These are phyloP conservation scores for Thaumetopoea pityocampa DNA, from an alignment of 1,140 invertebrate genomes.

Conservation along the genomic window DNA sequence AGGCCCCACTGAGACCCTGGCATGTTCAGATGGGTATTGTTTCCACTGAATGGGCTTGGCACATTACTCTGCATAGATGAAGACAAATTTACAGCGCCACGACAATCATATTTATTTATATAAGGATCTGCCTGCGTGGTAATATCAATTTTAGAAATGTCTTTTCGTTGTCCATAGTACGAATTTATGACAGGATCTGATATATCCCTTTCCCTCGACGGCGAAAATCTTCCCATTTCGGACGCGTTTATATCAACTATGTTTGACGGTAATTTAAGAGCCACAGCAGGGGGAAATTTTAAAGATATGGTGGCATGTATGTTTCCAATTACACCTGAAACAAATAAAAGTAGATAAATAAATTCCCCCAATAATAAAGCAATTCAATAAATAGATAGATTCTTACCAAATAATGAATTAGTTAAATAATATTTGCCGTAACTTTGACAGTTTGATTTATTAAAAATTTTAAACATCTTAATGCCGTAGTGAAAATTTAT, in stretches of 20 bases:
- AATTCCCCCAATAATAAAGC: background rate
- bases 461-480: conserved; percentile 37
- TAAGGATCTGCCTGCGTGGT: conserved; percentile 73
- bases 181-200: conserved; percentile 76
- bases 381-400: too few relatives aligned
- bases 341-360: conserved; percentile 5
- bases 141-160: conserved; percentile 47
- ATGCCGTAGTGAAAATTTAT: background rate
- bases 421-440: conserved; percentile 19
- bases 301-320: conserved; percentile 47
- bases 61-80: conserved; percentile 86
- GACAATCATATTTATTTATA: conserved; percentile 82
- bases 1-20: conserved; percentile 83
- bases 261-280: conserved; percentile 66
- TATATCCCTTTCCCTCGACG: conserved; percentile 78
- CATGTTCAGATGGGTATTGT: conserved; percentile 82
- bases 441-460: conserved; percentile 22
- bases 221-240: conserved; percentile 80
- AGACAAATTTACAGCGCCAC: conserved; percentile 80
- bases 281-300: conserved; percentile 56
- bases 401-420: conserved; percentile 33
- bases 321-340: conserved; percentile 29
- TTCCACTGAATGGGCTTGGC: conserved; percentile 80
- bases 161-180: conserved; percentile 41
- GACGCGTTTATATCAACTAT: conserved; percentile 77